Percentiles rank a stretch among this genome's conserved stretches.
These are phyloP conservation scores for Zaprionus tsacasi DNA, from an alignment of 1,140 invertebrate species.

Conservation along the genomic window DNA sequence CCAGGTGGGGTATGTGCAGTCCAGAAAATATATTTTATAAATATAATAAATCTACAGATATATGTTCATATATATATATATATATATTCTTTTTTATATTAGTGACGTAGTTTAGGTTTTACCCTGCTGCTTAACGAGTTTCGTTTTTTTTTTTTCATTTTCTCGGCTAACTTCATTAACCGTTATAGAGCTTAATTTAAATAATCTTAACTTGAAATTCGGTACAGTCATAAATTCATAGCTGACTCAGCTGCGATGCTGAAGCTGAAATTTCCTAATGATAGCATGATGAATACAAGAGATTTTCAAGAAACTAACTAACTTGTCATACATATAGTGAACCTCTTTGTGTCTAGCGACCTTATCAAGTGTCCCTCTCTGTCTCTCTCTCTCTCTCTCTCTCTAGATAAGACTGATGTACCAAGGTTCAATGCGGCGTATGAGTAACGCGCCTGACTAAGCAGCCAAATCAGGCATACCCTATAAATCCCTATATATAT, in stretches of 20 bases:
- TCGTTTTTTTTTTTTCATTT: neutral
- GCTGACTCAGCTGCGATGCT: neutral
- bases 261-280: neutral
- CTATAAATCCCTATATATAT: neutral
- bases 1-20: neutral
- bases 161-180: neutral
- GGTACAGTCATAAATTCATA: neutral
- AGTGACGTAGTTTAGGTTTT: neutral
- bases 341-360: no score
- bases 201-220: neutral
- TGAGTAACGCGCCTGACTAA: constrained; percentile 18
- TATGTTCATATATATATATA: no score
- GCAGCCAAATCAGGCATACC: constrained; percentile 10
- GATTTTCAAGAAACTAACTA: neutral
- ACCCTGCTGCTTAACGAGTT: neutral
- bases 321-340: neutral
- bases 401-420: neutral
- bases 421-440: neutral
- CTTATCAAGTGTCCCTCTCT: neutral
- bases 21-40: neutral
- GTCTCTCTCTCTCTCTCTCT: neutral
- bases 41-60: no score
- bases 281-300: neutral
- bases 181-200: neutral
- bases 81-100: neutral